These are phyloP conservation scores for Argya squamiceps DNA, from an alignment of 2,797 vertebrate species.

Conservation along the genomic window DNA sequence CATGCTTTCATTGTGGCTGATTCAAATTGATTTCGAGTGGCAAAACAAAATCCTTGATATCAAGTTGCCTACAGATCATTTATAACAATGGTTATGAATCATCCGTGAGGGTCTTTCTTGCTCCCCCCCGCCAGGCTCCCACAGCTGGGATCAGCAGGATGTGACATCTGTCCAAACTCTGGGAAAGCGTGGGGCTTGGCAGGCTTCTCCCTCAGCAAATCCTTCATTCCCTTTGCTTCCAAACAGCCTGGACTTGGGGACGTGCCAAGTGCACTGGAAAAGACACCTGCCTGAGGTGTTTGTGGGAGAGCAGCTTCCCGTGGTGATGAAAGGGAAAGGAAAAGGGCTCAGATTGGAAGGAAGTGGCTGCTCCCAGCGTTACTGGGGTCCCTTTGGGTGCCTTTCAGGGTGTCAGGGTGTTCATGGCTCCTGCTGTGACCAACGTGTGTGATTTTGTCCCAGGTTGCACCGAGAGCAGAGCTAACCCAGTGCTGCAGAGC, in stretches of 20 bases:
- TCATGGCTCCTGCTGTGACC: not conserved
- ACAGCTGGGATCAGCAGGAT: slow-evolving; percentile 60
- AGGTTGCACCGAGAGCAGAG: not conserved
- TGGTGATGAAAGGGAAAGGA: not conserved
- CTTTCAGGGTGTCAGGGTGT: not conserved
- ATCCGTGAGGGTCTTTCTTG: not conserved
- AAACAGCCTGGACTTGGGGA: slow-evolving; percentile 1
- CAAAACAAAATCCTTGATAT: no score
- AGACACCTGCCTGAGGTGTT: slow-evolving; percentile 22
- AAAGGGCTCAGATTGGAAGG: not conserved
- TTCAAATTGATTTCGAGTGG: no score
- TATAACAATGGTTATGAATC: not conserved
- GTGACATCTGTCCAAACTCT: slow-evolving; percentile 34
- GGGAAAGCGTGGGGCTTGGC: slow-evolving; percentile 11
- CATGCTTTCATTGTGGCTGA: no score
- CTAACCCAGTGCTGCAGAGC: not conserved
- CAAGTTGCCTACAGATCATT: no score
- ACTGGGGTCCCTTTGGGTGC: not conserved
- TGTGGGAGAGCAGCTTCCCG: not conserved
- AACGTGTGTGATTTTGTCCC: not conserved
- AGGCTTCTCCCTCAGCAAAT: slow-evolving; percentile 11
- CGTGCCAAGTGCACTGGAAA: slow-evolving; percentile 5
- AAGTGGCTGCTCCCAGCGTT: not conserved
- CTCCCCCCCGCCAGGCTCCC: not conserved
- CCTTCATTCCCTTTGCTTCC: not conserved